These are phyloP conservation scores for Nyctibius grandis DNA, from an alignment of 2,797 vertebrate species.

Conservation along the genomic window DNA sequence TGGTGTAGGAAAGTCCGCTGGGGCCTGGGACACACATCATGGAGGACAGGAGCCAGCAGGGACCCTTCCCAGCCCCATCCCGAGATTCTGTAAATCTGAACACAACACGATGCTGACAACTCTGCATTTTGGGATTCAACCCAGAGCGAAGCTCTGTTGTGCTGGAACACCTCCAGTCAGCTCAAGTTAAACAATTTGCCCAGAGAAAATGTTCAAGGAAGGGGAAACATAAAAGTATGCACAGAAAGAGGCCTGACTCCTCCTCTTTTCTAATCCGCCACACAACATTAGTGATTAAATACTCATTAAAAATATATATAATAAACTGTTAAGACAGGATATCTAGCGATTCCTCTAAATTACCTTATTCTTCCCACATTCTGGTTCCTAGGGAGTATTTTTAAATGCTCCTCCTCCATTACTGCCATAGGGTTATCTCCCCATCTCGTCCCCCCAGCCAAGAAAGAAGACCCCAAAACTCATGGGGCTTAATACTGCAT, in stretches of 20 bases:
- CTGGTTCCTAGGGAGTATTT: not conserved
- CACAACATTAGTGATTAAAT: slow-evolving; percentile 46
- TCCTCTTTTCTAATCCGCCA: slow-evolving; percentile 45
- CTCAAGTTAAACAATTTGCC: slow-evolving; percentile 40
- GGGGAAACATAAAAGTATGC: slow-evolving; percentile 38
- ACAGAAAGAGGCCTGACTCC: slow-evolving; percentile 14
- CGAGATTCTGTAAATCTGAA: not conserved
- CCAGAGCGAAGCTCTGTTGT: not conserved
- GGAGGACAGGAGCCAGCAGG: not conserved
- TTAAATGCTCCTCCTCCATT: not conserved
- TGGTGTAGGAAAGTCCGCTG: fast-evolving
- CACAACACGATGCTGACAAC: not conserved
- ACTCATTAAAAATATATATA: slow-evolving; percentile 36
- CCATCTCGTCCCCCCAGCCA: not conserved
- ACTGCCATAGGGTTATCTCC: not conserved
- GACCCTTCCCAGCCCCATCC: not conserved
- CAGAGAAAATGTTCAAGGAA: slow-evolving; percentile 38
- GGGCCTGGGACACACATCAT: not conserved
- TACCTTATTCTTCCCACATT: slow-evolving; percentile 27
- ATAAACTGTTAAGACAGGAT: not conserved
- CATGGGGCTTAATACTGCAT: not conserved
- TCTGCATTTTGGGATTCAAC: not conserved
- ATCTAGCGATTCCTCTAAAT: slow-evolving; percentile 36
- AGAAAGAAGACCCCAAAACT: not conserved
- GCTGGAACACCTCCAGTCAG: slow-evolving; percentile 35